A percentile compares a stretch with the other conserved stretches of the same genome.
These are phyloP conservation scores for Galagoides demidoff DNA, from an alignment of 2,797 vertebrate genomes.

Conservation along the genomic window DNA sequence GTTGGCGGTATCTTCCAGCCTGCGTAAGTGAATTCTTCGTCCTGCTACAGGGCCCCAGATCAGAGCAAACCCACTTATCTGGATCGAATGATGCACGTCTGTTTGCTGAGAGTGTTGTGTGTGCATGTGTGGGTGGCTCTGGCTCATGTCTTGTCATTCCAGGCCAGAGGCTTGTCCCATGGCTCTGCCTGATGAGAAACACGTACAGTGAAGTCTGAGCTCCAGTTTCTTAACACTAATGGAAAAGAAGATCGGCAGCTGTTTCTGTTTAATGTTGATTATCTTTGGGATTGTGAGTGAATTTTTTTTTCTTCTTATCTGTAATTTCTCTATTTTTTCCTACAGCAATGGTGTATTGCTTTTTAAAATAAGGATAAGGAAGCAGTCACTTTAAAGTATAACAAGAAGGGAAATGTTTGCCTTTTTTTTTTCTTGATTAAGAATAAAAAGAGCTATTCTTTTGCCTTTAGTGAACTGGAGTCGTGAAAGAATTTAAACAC, in stretches of 20 bases:
- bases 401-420: neutral
- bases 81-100: neutral
- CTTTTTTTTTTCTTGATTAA: neutral
- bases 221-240: conserved; percentile 38
- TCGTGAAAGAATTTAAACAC: neutral
- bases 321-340: conserved; percentile 42
- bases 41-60: neutral
- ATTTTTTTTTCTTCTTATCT: conserved; percentile 60
- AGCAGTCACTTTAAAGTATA: conserved; percentile 52
- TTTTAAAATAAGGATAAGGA: conserved; percentile 8
- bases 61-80: conserved; percentile 49
- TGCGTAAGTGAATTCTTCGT: neutral
- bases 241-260: conserved; percentile 42
- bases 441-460: conserved; percentile 18
- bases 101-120: neutral
- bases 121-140: conserved; percentile 31
- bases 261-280: conserved; percentile 71
- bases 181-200: neutral
- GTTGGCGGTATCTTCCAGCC: neutral
- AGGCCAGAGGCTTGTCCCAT: conserved; percentile 39
- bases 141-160: conserved; percentile 32
- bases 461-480: neutral
- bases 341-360: neutral
- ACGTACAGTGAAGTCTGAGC: conserved; percentile 31
- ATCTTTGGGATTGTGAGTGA: conserved; percentile 60